Percentiles rank a stretch among this genome's conserved stretches.
These are phyloP conservation scores for Hydropsyche tenuis DNA, from an alignment of 1,140 invertebrate genomes.

Conservation along the genomic window DNA sequence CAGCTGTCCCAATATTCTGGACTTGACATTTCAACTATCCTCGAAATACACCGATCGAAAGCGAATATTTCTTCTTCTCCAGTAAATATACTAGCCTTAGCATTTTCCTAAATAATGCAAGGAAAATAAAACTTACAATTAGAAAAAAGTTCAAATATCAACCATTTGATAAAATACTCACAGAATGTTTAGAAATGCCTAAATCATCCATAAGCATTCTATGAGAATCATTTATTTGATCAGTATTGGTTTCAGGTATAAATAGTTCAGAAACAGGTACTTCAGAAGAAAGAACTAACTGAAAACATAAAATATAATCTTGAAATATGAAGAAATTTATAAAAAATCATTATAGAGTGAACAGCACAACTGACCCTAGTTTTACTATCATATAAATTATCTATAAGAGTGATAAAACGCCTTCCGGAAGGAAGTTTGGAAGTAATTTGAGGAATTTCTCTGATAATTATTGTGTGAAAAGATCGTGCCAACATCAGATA, in stretches of 20 bases:
- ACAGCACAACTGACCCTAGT: conserved; percentile 70
- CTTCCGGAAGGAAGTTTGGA: conserved; percentile 81
- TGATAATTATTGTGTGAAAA: conserved; percentile 94
- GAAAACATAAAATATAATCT: conserved; percentile 26
- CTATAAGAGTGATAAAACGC: conserved; percentile 96
- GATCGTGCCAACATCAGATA: conserved; percentile 90
- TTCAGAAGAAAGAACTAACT: conserved; percentile 42
- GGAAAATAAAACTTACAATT: conserved; percentile 38
- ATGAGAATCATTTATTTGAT: conserved; percentile 31
- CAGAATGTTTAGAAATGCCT: conserved; percentile 49
- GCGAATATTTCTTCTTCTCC: conserved; percentile 96
- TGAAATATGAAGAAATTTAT: no score
- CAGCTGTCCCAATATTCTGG: conserved; percentile 84
- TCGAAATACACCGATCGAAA: conserved; percentile 87
- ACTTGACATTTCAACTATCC: conserved; percentile 91
- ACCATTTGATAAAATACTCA: conserved; percentile 32
- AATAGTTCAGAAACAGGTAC: conserved; percentile 42
- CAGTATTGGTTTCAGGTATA: neutral
- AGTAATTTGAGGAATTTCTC: conserved; percentile 87
- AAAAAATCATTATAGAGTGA: neutral
- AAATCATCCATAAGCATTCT: conserved; percentile 48
- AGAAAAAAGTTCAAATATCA: no score
- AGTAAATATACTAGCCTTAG: conserved; percentile 85
- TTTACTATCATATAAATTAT: conserved; percentile 95
- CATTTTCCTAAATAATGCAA: conserved; percentile 62